These are phyloP conservation scores for Actinostola sp. DNA, from an alignment of 92 coral and sea anemone genomes.

Conservation along the genomic window DNA sequence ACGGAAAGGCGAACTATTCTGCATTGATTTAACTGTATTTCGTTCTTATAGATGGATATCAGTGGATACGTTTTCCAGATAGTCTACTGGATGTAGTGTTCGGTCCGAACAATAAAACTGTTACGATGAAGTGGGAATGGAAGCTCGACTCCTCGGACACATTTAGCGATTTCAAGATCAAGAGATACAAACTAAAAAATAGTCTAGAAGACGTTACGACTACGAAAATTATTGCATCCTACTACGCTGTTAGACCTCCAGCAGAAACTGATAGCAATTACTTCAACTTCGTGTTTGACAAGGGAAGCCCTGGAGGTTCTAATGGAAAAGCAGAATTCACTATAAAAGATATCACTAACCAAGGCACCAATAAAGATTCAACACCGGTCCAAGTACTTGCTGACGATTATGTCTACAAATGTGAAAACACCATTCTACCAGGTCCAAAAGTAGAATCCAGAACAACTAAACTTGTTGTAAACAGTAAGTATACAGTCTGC, in stretches of 20 bases:
- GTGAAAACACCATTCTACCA: background rate
- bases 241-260: too few species aligned
- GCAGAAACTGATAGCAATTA: too few species aligned
- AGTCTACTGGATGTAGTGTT: background rate
- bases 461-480: background rate
- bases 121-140: conserved; percentile 21
- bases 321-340: conserved; percentile 2
- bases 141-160: background rate
- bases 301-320: background rate
- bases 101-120: background rate
- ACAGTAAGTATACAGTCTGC: background rate
- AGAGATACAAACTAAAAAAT: conserved; percentile 12
- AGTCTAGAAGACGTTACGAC: too few species aligned
- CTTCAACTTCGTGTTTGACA: too few species aligned
- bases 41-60: conserved; percentile 7
- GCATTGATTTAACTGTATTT: background rate
- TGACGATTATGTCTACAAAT: background rate
- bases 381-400: background rate
- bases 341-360: conserved; percentile 12
- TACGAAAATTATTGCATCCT: too few species aligned
- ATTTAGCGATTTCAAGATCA: background rate
- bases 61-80: background rate
- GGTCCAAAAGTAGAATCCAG: background rate
- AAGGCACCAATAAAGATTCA: conserved; percentile 7
- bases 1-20: conserved; percentile 2